Conservation (phyloP, 2,888 invertebrate genomes). For the Eupithecia vulgata region DNA sequence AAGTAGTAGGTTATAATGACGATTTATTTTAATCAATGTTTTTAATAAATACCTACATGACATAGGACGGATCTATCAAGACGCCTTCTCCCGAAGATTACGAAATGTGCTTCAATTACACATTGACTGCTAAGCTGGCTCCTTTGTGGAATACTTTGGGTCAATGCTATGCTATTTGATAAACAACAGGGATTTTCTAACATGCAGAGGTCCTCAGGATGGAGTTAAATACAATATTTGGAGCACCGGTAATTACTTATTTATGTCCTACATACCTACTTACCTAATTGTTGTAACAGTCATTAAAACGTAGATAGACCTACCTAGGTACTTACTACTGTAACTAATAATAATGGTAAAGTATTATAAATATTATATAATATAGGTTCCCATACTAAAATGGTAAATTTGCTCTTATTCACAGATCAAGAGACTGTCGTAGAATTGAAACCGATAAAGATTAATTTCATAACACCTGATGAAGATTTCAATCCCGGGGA, state of each 20-base stretch:
- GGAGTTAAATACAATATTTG: slow-evolving; percentile 61
- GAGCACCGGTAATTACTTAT: slow-evolving; percentile 52
- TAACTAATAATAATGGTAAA: background rate
- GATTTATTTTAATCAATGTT: background rate
- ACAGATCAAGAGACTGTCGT: slow-evolving; percentile 58
- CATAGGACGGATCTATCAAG: slow-evolving; percentile 64
- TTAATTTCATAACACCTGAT: slow-evolving; percentile 60
- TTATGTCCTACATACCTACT: background rate
- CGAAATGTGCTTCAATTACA: slow-evolving; percentile 71
- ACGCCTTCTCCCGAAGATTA: slow-evolving; percentile 61
- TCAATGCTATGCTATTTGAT: slow-evolving; percentile 64
- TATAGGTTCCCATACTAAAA: background rate
- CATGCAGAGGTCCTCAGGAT: slow-evolving; percentile 61
- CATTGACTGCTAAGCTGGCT: slow-evolving; percentile 73
- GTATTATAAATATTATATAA: too few relatives aligned
- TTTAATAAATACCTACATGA: background rate
- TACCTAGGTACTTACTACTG: too few relatives aligned
- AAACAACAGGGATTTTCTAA: slow-evolving; percentile 74
- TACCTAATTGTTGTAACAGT: background rate
- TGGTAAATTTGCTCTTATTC: background rate
- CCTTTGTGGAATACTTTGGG: slow-evolving; percentile 72
- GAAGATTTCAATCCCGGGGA: slow-evolving; percentile 63
- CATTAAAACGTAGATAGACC: too few relatives aligned
- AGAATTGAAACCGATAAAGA: slow-evolving; percentile 66
- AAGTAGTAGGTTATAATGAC: background rate